phyloP scores from a whole-genome alignment of 2,797 vertebrate species.

The Fundulus diaphanus region DNA sequence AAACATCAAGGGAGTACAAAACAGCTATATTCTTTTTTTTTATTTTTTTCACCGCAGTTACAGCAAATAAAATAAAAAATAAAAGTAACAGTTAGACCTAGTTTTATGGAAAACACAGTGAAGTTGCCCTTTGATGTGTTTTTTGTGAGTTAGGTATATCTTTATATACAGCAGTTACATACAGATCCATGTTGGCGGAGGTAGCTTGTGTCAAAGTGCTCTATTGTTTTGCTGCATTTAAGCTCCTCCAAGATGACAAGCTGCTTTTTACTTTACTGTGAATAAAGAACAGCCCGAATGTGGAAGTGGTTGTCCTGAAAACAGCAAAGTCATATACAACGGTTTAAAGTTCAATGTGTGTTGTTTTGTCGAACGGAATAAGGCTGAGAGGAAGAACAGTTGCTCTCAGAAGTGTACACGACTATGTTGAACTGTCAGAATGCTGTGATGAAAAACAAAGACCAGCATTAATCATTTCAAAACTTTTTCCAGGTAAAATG shows the following conservation, averaged over 20 bases:
- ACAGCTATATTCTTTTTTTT: not conserved
- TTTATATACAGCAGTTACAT: not conserved
- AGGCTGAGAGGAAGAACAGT: not conserved
- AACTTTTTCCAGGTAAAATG: not conserved
- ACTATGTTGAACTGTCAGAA: not conserved
- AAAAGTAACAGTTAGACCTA: not conserved
- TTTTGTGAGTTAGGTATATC: not conserved
- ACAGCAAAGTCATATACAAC: not conserved
- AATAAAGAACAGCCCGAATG: not conserved
- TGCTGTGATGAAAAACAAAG: not conserved
- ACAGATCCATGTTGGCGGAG: not conserved
- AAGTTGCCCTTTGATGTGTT: not conserved
- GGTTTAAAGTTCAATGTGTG: not conserved
- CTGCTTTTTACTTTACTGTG: not conserved
- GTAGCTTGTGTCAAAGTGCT: not conserved
- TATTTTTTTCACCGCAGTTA: not conserved
- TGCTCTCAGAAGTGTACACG: not conserved
- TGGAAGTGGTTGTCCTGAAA: not conserved
- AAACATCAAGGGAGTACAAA: constrained; percentile 10
- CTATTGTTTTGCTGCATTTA: not conserved
- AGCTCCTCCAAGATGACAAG: not conserved
- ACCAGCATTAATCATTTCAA: not conserved
- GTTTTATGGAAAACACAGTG: not conserved
- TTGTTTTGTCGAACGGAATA: not conserved
- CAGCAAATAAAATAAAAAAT: not conserved